Base-by-base conservation (phyloP, 1,140 invertebrate genomes). In the Eubasilissa regina region DNA sequence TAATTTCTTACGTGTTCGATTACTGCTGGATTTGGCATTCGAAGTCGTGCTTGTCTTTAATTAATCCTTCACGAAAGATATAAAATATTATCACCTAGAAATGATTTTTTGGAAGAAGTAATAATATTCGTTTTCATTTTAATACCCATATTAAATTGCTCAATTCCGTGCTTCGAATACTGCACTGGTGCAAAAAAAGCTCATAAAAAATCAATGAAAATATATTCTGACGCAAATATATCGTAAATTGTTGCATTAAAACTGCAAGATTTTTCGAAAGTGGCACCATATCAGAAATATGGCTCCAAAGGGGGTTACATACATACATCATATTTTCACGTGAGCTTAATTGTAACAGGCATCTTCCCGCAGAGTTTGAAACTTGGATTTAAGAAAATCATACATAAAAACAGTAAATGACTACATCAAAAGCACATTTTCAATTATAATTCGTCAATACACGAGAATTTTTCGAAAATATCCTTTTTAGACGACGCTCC, bases 341-440 rank as follows among this genome's bases (percentile, higher is more conserved):
- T 35, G 25, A 73, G 19, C 47, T 55, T 73, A 73, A 73, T 73
- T 73, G 70, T 73, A 47, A 13, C 47, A 53, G 64, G 45, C 64
- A 68, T 43, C 64, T 47, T 48, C 64, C 64, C 21, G 64, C 12
- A 43, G 64, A 68, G 64, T 48, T 47, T 45, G 11, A 68, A 68
- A 53, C 51, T 8, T 3, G 15, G 25, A 35, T 35, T 35, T 35
- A 6, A 35, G 25, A 6, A 35, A 35, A 35, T 35, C 25, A 35
- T 35, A 35, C 25, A 35, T 3, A 1, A 35, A 6, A 6, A 35
- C 25, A 35, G 25, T 35, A 35, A 35, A 35, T 35, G 25, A 35
- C 19, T 56, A 10, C 1, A n/a, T 6, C 53, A 56, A 56, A 56
- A 56, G 53, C 8, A 7, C 53, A 19, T 17, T 17, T 3, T 17